Percentiles rank a stretch among this genome's conserved stretches.
Conservation (phyloP, 2,113 vertebrate species). For the Phaethornis superciliosus region DNA sequence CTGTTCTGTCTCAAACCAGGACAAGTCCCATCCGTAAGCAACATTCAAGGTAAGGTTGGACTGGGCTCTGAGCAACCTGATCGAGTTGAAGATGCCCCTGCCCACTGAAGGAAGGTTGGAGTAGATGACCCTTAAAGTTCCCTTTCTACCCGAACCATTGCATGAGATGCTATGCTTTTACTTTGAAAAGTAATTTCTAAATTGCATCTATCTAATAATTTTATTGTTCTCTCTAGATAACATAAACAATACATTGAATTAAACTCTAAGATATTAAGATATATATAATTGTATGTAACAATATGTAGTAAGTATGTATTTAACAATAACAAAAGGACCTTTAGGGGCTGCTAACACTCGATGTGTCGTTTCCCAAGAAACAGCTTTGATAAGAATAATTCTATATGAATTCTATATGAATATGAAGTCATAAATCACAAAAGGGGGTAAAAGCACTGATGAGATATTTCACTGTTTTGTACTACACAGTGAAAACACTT, state of each 20-base stretch:
- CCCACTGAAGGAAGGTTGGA: no score
- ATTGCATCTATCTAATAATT: neutral
- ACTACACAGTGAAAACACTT: neutral
- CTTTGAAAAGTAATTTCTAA: neutral
- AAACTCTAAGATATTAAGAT: neutral
- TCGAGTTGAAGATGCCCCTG: no score
- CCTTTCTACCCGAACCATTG: no score
- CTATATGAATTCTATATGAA: no score
- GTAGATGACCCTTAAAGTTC: no score
- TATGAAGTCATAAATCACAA: neutral
- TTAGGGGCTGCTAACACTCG: no score
- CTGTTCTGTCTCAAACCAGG: no score
- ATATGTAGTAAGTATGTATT: neutral
- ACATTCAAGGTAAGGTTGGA: no score
- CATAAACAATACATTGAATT: neutral
- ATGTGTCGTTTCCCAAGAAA: neutral
- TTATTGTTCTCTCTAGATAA: neutral
- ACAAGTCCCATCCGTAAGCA: no score
- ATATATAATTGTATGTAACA: neutral
- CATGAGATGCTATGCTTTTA: neutral
- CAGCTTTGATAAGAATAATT: neutral
- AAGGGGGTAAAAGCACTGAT: neutral
- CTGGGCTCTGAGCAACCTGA: no score
- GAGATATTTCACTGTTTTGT: neutral
- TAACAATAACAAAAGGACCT: neutral